Conservation (phyloP, 2,888 invertebrate species). For the Cotesia congregata region DNA sequence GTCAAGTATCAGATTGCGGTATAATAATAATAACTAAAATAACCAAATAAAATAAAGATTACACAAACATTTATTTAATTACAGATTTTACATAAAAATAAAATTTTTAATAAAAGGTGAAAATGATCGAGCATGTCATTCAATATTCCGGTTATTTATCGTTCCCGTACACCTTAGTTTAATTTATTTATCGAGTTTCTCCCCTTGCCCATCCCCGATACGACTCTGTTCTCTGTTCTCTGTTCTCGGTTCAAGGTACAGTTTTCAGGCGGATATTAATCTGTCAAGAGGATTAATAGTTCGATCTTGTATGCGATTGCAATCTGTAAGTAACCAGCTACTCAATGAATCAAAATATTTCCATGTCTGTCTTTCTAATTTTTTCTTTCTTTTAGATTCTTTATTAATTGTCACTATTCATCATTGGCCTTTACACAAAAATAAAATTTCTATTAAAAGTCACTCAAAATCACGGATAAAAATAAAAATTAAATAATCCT, state of each 20-base stretch:
- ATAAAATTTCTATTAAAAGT: no score
- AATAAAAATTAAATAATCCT: no score
- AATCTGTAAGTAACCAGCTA: conserved; percentile 36
- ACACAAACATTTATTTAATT: no score
- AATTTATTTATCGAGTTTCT: conserved; percentile 28
- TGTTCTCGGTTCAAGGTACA: conserved; percentile 3
- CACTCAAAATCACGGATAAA: no score
- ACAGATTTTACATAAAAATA: neutral
- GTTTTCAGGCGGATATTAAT: conserved; percentile 43
- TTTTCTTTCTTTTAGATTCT: no score
- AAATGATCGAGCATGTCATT: conserved; percentile 11
- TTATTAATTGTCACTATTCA: no score
- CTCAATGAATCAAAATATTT: conserved; percentile 40
- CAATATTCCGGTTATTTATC: conserved; percentile 23
- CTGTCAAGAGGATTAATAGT: conserved; percentile 47
- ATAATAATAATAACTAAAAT: neutral
- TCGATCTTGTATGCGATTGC: conserved; percentile 44
- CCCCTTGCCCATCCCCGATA: neutral
- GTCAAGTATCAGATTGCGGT: neutral
- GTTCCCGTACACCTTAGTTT: conserved; percentile 3
- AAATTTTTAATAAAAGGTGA: neutral
- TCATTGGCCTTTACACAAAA: no score
- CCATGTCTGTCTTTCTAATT: no score
- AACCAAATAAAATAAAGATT: neutral
- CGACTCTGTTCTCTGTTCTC: neutral